A percentile compares a stretch with the other conserved stretches of the same genome.
Conservation (phyloP, 2,797 vertebrate genomes). For the Sebastes hopkinsi region DNA sequence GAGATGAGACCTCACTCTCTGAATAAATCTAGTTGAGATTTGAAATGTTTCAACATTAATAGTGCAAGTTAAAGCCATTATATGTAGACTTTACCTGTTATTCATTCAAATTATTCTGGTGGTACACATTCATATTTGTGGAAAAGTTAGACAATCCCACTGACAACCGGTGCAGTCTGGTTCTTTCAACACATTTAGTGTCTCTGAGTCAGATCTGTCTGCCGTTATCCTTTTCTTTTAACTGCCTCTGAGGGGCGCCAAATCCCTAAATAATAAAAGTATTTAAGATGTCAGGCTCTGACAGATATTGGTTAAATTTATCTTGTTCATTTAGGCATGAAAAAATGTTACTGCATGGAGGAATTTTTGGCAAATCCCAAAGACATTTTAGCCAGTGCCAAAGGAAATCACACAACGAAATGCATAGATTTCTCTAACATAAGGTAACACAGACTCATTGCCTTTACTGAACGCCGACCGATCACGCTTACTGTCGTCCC, state of each 20-base stretch:
- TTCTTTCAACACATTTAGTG: not conserved
- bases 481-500: no score
- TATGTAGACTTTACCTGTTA: not conserved
- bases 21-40: no score
- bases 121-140: not conserved
- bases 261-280: not conserved
- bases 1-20: not conserved
- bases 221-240: not conserved
- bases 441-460: no score
- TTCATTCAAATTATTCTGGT: not conserved
- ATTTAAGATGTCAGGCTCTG: not conserved
- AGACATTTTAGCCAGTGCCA: no score
- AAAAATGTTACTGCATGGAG: rapidly evolving
- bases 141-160: not conserved
- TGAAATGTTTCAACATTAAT: not conserved
- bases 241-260: not conserved
- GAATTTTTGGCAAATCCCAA: no score
- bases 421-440: no score
- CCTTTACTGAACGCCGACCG: no score
- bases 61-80: not conserved
- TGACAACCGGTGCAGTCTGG: not conserved
- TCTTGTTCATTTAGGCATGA: not conserved
- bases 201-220: not conserved
- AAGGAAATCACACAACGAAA: no score
- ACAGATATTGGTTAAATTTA: not conserved